Evolutionary conservation across 1,140 invertebrate genomes (phyloP).

Genomic region (Bombyx mandarina): DNA sequence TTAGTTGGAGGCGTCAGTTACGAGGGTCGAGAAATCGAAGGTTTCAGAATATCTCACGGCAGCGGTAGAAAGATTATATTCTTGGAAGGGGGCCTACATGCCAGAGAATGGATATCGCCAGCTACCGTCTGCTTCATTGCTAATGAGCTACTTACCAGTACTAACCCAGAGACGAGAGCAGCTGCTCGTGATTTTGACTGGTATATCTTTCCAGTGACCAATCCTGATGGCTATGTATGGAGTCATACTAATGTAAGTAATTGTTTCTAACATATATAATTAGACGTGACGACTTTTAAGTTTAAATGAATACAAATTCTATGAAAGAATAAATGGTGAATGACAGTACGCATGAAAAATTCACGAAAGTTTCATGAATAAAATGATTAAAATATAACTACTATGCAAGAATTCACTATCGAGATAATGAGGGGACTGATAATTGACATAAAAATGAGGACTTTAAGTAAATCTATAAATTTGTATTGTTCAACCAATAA

Average conservation of each 20-base stretch:
- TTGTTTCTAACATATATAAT: background rate
- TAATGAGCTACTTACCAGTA: conserved; percentile 71
- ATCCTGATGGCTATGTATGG: conserved; percentile 80
- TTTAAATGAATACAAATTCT: no score
- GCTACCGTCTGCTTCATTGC: conserved; percentile 75
- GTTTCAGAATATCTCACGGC: conserved; percentile 74
- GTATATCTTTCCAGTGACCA: conserved; percentile 80
- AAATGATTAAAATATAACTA: no score
- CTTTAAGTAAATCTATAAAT: no score
- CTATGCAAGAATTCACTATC: no score
- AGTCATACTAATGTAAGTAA: conserved; percentile 61
- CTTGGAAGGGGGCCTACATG: conserved; percentile 75
- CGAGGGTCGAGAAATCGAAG: conserved; percentile 74
- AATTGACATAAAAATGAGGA: no score
- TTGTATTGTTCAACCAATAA: background rate
- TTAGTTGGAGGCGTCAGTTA: conserved; percentile 70
- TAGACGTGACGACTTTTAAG: no score
- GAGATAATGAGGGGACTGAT: no score
- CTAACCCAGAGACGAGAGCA: conserved; percentile 54
- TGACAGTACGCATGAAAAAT: no score
- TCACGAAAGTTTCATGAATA: no score
- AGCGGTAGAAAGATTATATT: conserved; percentile 60
- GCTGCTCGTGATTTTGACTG: conserved; percentile 77
- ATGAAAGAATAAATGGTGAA: no score
- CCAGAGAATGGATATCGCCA: conserved; percentile 79